These are phyloP conservation scores for Dryoscopus gambensis DNA, from an alignment of 2,113 vertebrate genomes.

Conservation along the genomic window DNA sequence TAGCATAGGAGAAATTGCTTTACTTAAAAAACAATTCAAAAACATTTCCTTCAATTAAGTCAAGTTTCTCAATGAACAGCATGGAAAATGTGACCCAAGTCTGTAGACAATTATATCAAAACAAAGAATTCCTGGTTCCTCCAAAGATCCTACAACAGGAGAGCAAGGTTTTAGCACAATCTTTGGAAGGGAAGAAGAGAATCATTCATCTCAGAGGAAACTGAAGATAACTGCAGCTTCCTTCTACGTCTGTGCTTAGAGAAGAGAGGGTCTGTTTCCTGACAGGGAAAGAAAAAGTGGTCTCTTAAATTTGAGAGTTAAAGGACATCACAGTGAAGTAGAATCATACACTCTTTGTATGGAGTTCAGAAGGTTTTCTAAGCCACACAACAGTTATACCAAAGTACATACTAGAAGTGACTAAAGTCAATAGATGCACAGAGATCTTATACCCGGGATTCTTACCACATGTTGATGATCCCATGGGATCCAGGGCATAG, in stretches of 20 bases:
- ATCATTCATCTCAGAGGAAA: background rate
- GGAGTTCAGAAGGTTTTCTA: background rate
- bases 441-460: background rate
- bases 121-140: background rate
- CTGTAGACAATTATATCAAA: background rate
- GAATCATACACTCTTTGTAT: background rate
- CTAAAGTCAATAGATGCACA: background rate
- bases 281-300: background rate
- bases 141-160: background rate
- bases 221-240: background rate
- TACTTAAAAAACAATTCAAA: background rate
- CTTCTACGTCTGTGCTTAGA: background rate
- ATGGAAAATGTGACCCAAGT: background rate
- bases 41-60: background rate
- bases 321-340: background rate
- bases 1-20: background rate
- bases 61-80: background rate
- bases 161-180: background rate
- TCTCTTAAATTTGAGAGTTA: background rate
- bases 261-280: background rate
- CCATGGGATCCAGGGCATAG: background rate
- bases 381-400: background rate
- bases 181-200: background rate
- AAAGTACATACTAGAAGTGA: background rate
- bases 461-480: background rate